A percentile compares a stretch with the other conserved stretches of the same genome.
These are phyloP conservation scores for Ahaetulla prasina DNA, from an alignment of 2,113 vertebrate species.

Conservation along the genomic window DNA sequence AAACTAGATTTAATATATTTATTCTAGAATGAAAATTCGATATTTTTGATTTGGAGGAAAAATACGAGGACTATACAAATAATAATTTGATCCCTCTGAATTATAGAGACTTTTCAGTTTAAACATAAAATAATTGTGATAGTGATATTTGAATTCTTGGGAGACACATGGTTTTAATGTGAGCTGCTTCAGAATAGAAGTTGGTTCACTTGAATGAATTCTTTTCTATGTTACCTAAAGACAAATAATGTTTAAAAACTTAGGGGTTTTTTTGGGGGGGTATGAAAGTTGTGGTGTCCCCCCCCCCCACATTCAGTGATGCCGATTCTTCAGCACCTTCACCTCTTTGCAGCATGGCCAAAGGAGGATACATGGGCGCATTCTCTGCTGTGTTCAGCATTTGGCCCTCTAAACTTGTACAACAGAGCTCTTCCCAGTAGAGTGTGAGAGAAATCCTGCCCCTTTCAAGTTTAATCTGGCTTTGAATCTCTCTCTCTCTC, in stretches of 20 bases:
- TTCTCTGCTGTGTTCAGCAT: background rate
- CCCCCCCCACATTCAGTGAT: rapidly evolving
- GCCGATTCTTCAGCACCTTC: background rate
- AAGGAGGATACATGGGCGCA: background rate
- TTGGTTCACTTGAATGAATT: background rate
- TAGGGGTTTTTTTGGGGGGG: background rate
- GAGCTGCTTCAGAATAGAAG: background rate
- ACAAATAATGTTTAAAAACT: background rate
- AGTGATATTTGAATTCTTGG: background rate
- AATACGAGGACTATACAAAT: slow-evolving; percentile 2
- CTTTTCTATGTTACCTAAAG: background rate
- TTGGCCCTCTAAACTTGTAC: background rate
- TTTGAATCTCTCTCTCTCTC: background rate
- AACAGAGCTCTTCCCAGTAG: background rate
- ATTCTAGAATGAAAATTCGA: background rate
- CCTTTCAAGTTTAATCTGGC: background rate
- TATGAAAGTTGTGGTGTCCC: no score
- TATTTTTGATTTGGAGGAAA: slow-evolving; percentile 3
- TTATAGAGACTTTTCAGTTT: background rate
- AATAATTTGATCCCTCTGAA: slow-evolving; percentile 7
- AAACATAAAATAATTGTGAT: background rate
- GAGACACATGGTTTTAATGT: background rate
- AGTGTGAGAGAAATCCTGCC: background rate
- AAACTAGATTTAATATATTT: slow-evolving; percentile 41
- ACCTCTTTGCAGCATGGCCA: background rate